Conservation (phyloP, 2,113 vertebrate genomes). For the Empidonax traillii region DNA sequence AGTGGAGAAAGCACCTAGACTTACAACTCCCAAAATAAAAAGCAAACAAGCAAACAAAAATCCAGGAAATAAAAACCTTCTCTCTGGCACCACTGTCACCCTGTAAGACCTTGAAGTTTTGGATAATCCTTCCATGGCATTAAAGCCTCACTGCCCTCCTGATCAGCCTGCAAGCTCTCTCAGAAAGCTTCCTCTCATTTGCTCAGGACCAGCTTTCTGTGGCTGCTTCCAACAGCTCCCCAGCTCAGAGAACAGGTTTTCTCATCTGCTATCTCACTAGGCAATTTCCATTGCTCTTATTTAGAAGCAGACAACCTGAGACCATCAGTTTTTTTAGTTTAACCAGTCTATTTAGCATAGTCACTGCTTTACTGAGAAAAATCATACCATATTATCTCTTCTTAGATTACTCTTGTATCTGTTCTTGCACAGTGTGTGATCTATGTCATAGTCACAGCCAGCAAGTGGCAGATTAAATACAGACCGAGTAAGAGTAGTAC, state of each 20-base stretch:
- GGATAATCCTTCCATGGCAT: neutral
- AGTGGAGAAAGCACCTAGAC: neutral
- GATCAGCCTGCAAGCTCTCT: neutral
- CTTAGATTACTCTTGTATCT: neutral
- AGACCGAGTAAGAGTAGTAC: neutral
- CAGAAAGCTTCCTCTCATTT: neutral
- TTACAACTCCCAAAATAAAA: neutral
- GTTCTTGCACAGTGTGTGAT: neutral
- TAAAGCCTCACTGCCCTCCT: neutral
- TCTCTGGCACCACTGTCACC: fast-evolving
- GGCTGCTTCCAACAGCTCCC: neutral
- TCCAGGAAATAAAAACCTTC: neutral
- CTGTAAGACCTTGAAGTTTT: neutral
- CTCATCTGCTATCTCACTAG: neutral
- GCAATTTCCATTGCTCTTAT: neutral
- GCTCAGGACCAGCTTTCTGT: neutral
- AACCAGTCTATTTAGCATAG: neutral
- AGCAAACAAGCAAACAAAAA: neutral
- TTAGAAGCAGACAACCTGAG: neutral
- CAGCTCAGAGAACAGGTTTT: neutral
- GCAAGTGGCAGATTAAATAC: slow-evolving; percentile 40
- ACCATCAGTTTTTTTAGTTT: neutral
- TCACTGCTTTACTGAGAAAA: neutral
- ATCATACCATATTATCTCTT: neutral
- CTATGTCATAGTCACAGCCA: neutral